phyloP scores from a whole-genome alignment of 2,113 vertebrate genomes.

The Oenanthe oenanthe region DNA sequence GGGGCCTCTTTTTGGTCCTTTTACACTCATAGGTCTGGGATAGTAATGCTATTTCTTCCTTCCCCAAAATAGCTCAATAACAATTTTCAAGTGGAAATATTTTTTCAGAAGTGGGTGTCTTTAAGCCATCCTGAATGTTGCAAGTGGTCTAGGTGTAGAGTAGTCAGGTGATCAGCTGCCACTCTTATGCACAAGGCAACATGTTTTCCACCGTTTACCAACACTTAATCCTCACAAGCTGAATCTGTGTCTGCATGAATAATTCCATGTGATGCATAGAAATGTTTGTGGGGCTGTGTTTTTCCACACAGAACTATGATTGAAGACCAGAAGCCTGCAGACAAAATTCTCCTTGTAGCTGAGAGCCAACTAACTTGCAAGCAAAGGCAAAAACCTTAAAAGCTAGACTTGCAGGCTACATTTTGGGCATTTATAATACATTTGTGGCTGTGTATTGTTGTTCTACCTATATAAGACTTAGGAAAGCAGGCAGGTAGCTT shows the following conservation, averaged over 20 bases:
- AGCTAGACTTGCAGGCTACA: not conserved
- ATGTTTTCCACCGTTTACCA: not conserved
- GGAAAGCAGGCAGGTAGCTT: not conserved
- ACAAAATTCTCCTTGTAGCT: not conserved
- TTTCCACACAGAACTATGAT: not conserved
- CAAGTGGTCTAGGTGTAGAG: not conserved
- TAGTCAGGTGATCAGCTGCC: not conserved
- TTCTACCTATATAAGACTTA: not conserved
- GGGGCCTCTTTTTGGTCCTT: not conserved
- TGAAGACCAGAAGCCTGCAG: not conserved
- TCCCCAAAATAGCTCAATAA: not conserved
- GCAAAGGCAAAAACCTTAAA: not conserved
- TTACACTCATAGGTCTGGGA: not conserved
- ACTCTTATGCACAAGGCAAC: not conserved
- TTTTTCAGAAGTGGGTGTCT: not conserved
- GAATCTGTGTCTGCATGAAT: not conserved
- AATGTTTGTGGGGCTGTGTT: not conserved
- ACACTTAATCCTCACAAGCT: not conserved
- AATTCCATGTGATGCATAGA: not conserved
- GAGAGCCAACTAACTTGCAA: not conserved
- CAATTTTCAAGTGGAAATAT: not conserved
- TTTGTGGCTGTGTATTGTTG: not conserved
- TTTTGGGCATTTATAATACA: not conserved
- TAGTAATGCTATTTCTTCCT: not conserved
- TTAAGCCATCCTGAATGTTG: not conserved